A percentile compares a stretch with the other conserved stretches of the same genome.
These are phyloP conservation scores for Fopius arisanus DNA, from an alignment of 1,140 invertebrate species.

Conservation along the genomic window DNA sequence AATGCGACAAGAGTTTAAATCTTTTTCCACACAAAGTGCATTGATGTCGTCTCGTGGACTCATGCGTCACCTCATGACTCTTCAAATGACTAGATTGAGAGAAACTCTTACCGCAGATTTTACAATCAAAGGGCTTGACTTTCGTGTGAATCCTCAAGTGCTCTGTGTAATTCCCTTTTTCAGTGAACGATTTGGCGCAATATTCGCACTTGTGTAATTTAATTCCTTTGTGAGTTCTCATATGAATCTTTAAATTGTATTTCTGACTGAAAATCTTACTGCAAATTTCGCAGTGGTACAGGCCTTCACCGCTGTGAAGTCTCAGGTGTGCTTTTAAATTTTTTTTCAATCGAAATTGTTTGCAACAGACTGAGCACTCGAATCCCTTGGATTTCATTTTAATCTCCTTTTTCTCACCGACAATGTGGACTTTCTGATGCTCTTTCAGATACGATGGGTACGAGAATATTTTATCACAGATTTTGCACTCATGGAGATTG, in stretches of 20 bases:
- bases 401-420: slow-evolving; percentile 1
- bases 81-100: slow-evolving; percentile 60
- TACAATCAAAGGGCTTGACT: slow-evolving; percentile 65
- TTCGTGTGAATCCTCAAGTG: slow-evolving; percentile 66
- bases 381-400: slow-evolving; percentile 32
- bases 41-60: slow-evolving; percentile 53
- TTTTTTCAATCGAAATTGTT: slow-evolving; percentile 53
- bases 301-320: slow-evolving; percentile 53
- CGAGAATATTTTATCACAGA: slow-evolving; percentile 60
- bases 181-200: slow-evolving; percentile 64
- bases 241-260: slow-evolving; percentile 57
- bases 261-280: slow-evolving; percentile 58
- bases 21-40: slow-evolving; percentile 61
- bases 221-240: slow-evolving; percentile 50
- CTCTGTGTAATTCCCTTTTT: slow-evolving; percentile 64
- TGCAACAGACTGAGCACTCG: slow-evolving; percentile 54
- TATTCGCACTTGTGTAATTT: slow-evolving; percentile 64
- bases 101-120: slow-evolving; percentile 61
- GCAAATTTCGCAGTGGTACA: slow-evolving; percentile 63
- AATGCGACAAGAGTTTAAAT: slow-evolving; percentile 59
- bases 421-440: slow-evolving; percentile 53
- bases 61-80: slow-evolving; percentile 57
- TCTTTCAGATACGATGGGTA: slow-evolving; percentile 61
- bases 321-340: slow-evolving; percentile 55
- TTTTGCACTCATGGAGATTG: slow-evolving; percentile 56